Evolutionary conservation across 2,888 invertebrate genomes (phyloP).

Genomic region (Keiferia lycopersicella): DNA sequence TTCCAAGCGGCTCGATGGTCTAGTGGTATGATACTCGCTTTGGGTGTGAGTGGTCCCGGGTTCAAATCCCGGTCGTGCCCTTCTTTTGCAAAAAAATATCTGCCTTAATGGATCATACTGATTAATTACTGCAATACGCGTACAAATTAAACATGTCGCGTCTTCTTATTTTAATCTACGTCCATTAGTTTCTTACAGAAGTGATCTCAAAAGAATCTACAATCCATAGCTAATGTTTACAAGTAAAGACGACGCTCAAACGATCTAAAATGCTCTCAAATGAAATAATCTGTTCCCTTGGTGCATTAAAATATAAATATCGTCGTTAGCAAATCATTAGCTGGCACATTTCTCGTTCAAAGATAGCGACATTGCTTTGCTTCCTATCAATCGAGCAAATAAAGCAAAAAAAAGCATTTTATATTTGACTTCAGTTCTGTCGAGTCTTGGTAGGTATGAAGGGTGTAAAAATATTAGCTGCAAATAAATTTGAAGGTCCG

Average conservation of each 20-base stretch:
- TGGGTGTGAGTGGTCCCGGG: constrained; percentile 58
- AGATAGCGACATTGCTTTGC: constrained; percentile 48
- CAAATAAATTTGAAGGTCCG: no score
- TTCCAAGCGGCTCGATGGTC: constrained; percentile 42
- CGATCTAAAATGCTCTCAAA: constrained; percentile 67
- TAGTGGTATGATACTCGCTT: constrained; percentile 50
- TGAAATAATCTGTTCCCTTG: constrained; percentile 72
- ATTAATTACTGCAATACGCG: no score
- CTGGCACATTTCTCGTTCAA: constrained; percentile 60
- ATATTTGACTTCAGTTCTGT: not conserved
- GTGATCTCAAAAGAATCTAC: no score
- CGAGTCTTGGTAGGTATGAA: no score
- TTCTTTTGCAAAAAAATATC: constrained; percentile 32
- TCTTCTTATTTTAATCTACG: no score
- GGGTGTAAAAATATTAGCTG: no score
- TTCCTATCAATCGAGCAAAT: constrained; percentile 65
- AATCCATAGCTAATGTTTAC: not conserved
- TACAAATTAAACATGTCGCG: no score
- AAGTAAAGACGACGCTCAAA: constrained; percentile 34
- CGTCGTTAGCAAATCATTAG: constrained; percentile 81
- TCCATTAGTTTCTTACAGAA: no score
- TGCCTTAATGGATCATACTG: no score
- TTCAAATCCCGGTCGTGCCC: constrained; percentile 66
- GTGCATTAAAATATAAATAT: constrained; percentile 79
- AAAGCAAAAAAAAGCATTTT: not conserved